Evolutionary conservation across 2,113 vertebrate species (phyloP), one percentile per base, ranked within the genome.

Genomic region (Melospiza georgiana): DNA sequence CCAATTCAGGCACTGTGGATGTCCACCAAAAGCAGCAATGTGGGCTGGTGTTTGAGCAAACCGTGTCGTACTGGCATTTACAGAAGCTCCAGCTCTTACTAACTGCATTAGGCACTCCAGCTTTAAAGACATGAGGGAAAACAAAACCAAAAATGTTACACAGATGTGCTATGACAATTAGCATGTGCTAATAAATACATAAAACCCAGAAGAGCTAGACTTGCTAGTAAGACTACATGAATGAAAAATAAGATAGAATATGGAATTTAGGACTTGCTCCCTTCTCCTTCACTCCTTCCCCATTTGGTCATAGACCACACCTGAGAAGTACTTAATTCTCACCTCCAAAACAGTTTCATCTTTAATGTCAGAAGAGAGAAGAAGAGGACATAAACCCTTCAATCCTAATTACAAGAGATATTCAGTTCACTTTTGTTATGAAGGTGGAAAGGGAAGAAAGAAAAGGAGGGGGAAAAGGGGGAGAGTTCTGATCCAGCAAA

Each of bases 41-140:
- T 99, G 99, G 27, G 98, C 98, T 5, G 99, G 99, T 9, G 99
- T 99, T 98, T 99, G 99, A 72, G 98, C 98, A 91, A 99, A 99
- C 39, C 98, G 98, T 8, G 98, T 99, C 52, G 98, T 99, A 83
- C 96, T 97, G n/a, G 98, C 89, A 86, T 99, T 99, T 79, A 99
- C 98, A 57, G 98, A 98, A 57, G 98, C 99, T 13, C 99, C 99
- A 65, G 98, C 98, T 98, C 98, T 98, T 96, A 99, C 99, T 97
- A 99, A 96, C 66, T 97, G 98, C 57, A 98, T 98, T 91, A 99
- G 97, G 84, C 99, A 99, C 96, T 99, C 99, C 98, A 99, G 96
- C 99, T 99, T 97, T 52, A 79, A 94, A 96, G 75, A 91, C 91
- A 73, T 24, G 78, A 65, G 63, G 46, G 48, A 92, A 93, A 93